Percentiles rank a stretch among this genome's conserved stretches.
phyloP scores from a whole-genome alignment of 2,797 vertebrate species.

The Selene dorsalis region DNA sequence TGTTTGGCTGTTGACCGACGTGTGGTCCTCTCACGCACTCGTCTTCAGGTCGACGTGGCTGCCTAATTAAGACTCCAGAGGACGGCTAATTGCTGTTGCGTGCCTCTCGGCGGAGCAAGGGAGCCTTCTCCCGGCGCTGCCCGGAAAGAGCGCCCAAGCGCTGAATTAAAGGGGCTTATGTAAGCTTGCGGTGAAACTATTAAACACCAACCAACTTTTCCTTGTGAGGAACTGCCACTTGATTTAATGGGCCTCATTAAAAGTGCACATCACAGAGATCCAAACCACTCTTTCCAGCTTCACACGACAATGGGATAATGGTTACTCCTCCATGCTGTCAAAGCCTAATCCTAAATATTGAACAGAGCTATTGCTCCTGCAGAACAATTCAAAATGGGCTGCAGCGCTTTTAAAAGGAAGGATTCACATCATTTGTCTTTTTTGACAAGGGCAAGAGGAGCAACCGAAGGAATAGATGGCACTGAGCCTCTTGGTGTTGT shows the following conservation, averaged over 20 bases:
- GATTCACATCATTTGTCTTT: conserved; percentile 76
- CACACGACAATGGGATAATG: conserved; percentile 78
- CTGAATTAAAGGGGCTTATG: conserved; percentile 84
- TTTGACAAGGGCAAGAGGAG: conserved; percentile 72
- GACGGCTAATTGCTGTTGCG: conserved; percentile 85
- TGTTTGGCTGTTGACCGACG: conserved; percentile 86
- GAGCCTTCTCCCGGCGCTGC: conserved; percentile 82
- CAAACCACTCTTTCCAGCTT: conserved; percentile 68
- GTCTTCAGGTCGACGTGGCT: conserved; percentile 84
- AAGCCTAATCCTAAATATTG: conserved; percentile 75
- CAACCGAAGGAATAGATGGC: conserved; percentile 56
- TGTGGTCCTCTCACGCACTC: conserved; percentile 79
- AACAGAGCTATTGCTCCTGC: conserved; percentile 59
- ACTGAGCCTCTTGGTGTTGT: conserved; percentile 48
- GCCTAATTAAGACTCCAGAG: conserved; percentile 89
- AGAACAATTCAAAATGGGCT: conserved; percentile 62
- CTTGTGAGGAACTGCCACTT: conserved; percentile 85
- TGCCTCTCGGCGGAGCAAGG: conserved; percentile 82
- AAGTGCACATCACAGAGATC: conserved; percentile 85
- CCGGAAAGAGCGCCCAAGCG: conserved; percentile 77
- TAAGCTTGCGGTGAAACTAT: conserved; percentile 86
- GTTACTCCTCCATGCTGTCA: conserved; percentile 71
- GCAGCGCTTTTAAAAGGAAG: conserved; percentile 63
- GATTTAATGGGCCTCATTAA: conserved; percentile 88
- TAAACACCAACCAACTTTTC: conserved; percentile 85